phyloP scores from a whole-genome alignment of 2,113 vertebrate species.

The Meriones unguiculatus region DNA sequence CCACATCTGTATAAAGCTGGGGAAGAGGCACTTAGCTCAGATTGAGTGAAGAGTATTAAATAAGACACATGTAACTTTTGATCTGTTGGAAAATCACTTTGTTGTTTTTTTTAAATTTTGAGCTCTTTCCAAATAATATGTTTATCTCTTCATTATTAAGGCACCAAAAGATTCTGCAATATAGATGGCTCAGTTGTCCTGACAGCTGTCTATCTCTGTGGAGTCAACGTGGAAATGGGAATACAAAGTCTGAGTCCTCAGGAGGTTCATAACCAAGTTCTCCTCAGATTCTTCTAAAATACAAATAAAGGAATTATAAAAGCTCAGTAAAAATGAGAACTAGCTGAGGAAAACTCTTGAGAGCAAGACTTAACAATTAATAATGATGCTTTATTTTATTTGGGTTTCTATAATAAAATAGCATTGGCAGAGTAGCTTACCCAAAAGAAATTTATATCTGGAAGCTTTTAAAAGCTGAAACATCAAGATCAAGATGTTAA shows the following conservation, averaged over 20 bases:
- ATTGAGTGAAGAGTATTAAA: background rate
- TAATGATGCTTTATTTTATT: background rate
- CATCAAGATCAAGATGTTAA: background rate
- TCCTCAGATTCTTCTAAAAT: conserved; percentile 26
- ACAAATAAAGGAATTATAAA: conserved; percentile 28
- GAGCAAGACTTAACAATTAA: background rate
- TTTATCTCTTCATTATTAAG: background rate
- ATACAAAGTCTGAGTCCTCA: background rate
- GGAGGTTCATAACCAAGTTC: background rate
- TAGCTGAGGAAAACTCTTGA: background rate
- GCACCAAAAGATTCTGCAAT: background rate
- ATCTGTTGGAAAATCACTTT: background rate
- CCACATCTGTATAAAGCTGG: background rate
- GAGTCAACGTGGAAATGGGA: background rate
- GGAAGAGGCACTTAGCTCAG: background rate
- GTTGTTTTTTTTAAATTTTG: background rate
- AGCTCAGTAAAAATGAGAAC: background rate
- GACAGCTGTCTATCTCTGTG: background rate
- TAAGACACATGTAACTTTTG: background rate
- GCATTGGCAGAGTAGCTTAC: background rate
- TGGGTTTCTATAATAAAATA: conserved; percentile 26
- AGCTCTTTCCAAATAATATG: background rate
- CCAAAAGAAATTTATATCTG: conserved; percentile 26
- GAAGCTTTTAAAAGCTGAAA: background rate
- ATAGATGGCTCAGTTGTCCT: background rate